Percentiles rank a stretch among this genome's conserved stretches.
Evolutionary conservation across 2,888 invertebrate species (phyloP).

Genomic region (Ganaspis brasiliensis): DNA sequence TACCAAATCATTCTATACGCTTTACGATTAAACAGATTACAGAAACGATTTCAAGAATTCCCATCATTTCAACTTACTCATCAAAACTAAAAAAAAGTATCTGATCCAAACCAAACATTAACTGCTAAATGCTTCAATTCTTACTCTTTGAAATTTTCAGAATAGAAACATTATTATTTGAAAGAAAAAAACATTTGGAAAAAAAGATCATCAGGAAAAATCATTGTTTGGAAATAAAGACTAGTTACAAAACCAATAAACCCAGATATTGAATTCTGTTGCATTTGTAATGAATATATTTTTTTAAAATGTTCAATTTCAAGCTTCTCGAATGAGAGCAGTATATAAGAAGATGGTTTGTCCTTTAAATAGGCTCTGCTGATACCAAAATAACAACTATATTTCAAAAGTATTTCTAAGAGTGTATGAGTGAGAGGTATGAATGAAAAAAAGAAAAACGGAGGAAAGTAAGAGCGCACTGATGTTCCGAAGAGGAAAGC

Average conservation of each 20-base stretch:
- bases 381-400: constrained; percentile 44
- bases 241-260: no score
- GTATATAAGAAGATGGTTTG: background rate
- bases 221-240: no score
- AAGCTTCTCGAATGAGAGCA: background rate
- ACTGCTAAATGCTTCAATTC: no score
- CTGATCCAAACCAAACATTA: no score
- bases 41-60: background rate
- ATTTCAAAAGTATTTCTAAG: constrained; percentile 51
- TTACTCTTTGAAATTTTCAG: no score
- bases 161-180: no score
- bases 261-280: no score
- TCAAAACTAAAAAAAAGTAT: background rate
- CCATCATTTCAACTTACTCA: background rate
- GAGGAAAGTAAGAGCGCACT: constrained; percentile 31
- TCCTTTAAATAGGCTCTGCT: constrained; percentile 6
- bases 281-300: no score
- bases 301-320: background rate
- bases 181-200: no score
- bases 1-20: background rate
- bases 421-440: constrained; percentile 44
- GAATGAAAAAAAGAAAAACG: constrained; percentile 48
- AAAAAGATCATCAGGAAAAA: no score
- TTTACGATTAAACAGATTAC: background rate
- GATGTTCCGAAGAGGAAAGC: constrained; percentile 63